Percentiles rank a stretch among this genome's conserved stretches.
Conservation (phyloP, 2,797 vertebrate species). For the Malurus leucopterus region DNA sequence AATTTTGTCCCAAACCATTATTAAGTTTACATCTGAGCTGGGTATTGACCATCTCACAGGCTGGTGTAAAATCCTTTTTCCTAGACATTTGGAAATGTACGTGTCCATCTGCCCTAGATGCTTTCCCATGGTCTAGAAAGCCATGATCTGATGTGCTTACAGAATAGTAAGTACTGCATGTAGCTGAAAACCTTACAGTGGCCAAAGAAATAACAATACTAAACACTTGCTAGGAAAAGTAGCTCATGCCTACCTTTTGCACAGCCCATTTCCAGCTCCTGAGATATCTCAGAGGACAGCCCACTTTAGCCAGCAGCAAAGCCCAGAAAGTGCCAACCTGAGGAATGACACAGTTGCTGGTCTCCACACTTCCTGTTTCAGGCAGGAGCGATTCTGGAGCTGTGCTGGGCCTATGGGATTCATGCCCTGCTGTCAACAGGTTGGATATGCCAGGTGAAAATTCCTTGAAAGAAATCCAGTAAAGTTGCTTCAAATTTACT, state of each 20-base stretch:
- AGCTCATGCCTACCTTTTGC: neutral
- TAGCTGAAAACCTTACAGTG: neutral
- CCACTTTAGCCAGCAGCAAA: neutral
- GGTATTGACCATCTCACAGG: neutral
- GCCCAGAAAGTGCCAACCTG: neutral
- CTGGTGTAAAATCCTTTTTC: neutral
- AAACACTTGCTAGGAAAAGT: neutral
- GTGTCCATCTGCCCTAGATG: fast-evolving
- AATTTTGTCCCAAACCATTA: neutral
- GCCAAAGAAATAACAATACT: fast-evolving
- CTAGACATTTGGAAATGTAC: neutral
- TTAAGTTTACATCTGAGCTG: neutral
- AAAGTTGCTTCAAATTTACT: neutral
- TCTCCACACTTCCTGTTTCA: neutral
- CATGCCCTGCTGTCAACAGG: neutral
- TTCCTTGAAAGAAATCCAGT: neutral
- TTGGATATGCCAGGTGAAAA: neutral
- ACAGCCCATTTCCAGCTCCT: neutral
- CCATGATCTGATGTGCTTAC: fast-evolving
- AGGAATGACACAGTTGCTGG: neutral
- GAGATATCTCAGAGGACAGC: neutral
- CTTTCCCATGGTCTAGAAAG: neutral
- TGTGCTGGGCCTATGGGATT: neutral
- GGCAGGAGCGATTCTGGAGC: neutral
- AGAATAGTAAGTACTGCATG: fast-evolving